Percentiles rank a stretch among this genome's conserved stretches.
These are phyloP conservation scores for Drosophila setosimentum DNA, from an alignment of 2,888 invertebrate genomes.

Conservation along the genomic window DNA sequence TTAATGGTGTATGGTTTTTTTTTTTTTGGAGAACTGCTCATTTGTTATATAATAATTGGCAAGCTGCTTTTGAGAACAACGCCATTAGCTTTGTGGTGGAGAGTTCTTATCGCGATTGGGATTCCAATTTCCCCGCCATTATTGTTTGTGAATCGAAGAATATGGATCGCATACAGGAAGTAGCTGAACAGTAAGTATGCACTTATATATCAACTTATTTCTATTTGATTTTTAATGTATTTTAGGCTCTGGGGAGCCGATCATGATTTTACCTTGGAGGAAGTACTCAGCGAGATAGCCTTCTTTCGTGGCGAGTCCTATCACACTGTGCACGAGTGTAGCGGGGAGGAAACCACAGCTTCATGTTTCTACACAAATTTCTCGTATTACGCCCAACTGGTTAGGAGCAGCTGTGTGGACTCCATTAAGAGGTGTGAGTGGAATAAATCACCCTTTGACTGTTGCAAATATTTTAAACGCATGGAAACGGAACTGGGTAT, in stretches of 20 bases:
- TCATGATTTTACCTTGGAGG: conserved; percentile 90
- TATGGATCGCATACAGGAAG: conserved; percentile 87
- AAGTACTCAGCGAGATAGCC: conserved; percentile 89
- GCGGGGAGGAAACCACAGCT: conserved; percentile 85
- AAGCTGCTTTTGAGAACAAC: conserved; percentile 87
- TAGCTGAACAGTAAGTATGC: conserved; percentile 87
- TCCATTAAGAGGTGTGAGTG: conserved; percentile 87
- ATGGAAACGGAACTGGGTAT: conserved; percentile 89
- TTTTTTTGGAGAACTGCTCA: neutral
- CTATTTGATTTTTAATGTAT: accelerated
- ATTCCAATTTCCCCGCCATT: conserved; percentile 90
- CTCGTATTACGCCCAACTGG: conserved; percentile 87
- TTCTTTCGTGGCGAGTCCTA: conserved; percentile 90
- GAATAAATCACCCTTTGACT: conserved; percentile 88
- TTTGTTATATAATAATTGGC: neutral
- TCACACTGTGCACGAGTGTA: conserved; percentile 88
- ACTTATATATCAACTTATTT: accelerated
- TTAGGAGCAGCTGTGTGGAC: conserved; percentile 87
- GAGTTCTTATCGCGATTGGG: conserved; percentile 90
- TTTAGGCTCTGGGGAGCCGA: conserved; percentile 88
- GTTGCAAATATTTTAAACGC: conserved; percentile 88
- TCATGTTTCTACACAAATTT: conserved; percentile 88
- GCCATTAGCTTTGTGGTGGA: conserved; percentile 92
- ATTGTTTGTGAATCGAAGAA: conserved; percentile 90
- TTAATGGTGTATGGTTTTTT: neutral